These are phyloP conservation scores for Pterois miles DNA, from an alignment of 2,797 vertebrate species.

Conservation along the genomic window DNA sequence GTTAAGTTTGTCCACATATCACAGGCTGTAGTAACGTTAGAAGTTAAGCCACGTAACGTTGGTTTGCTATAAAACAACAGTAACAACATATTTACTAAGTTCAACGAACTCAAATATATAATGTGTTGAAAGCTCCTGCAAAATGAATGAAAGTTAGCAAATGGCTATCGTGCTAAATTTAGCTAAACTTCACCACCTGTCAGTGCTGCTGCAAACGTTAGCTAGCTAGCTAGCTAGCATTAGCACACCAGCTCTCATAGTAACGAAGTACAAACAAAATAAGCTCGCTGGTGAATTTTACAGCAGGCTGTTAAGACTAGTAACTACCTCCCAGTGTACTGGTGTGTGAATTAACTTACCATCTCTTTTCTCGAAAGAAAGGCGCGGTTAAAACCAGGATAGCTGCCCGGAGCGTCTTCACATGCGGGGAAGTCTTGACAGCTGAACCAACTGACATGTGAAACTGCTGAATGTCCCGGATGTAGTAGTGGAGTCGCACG, in stretches of 20 bases:
- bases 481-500: constrained; percentile 35
- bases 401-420: constrained; percentile 7
- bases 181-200: constrained; percentile 72
- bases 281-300: not conserved
- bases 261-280: not conserved
- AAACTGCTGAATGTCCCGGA: constrained; percentile 58
- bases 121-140: not conserved
- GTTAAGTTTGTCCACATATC: not conserved
- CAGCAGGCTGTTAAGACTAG: rapidly evolving
- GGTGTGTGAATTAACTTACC: constrained; percentile 48
- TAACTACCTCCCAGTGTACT: rapidly evolving
- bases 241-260: constrained; percentile 39
- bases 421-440: constrained; percentile 55
- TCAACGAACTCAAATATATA: not conserved
- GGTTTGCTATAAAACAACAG: not conserved
- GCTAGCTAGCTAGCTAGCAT: constrained; percentile 52
- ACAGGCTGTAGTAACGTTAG: not conserved
- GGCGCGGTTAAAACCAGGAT: not conserved
- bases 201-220: constrained; percentile 38
- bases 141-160: constrained; percentile 70
- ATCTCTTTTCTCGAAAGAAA: constrained; percentile 43
- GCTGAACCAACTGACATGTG: constrained; percentile 66
- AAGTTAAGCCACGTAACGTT: not conserved
- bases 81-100: not conserved
- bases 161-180: constrained; percentile 71